These are phyloP conservation scores for Sisyra terminalis DNA, from an alignment of 2,888 invertebrate genomes.

Conservation along the genomic window DNA sequence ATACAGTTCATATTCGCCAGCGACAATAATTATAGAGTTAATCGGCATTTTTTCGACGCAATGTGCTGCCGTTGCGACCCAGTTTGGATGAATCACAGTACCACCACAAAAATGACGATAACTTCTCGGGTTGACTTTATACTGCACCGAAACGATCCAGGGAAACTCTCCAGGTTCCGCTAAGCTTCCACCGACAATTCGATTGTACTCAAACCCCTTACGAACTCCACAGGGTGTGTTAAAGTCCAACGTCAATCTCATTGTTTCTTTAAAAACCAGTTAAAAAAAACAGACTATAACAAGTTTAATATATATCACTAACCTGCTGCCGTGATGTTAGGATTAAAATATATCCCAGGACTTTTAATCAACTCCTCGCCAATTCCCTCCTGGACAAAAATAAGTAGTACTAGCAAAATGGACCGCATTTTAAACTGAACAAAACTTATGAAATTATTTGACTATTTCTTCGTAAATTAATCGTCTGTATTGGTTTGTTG, in stretches of 20 bases:
- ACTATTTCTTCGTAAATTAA: too few species aligned
- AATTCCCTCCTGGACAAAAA: too few species aligned
- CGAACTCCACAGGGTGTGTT: constrained; percentile 9
- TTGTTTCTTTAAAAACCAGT: too few species aligned
- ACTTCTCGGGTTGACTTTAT: constrained; percentile 10
- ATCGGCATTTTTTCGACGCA: constrained; percentile 16
- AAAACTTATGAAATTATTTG: too few species aligned
- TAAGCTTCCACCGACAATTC: constrained; percentile 14
- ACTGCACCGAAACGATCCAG: constrained; percentile 20
- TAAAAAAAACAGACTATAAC: too few species aligned
- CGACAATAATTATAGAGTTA: constrained; percentile 16
- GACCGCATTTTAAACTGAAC: too few species aligned
- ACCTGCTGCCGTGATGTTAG: too few species aligned
- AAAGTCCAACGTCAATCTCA: not conserved
- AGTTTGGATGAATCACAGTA: constrained; percentile 15
- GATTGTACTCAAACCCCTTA: constrained; percentile 7
- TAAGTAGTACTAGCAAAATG: too few species aligned
- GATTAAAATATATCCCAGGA: too few species aligned
- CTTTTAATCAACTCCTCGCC: too few species aligned
- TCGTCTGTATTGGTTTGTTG: too few species aligned
- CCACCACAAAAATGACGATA: constrained; percentile 19
- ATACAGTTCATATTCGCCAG: constrained; percentile 20
- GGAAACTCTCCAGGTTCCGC: constrained; percentile 19
- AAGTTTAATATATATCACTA: too few species aligned
- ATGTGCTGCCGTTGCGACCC: constrained; percentile 19